Conservation (phyloP, 2,113 vertebrate species). For the Scolopax mira region DNA sequence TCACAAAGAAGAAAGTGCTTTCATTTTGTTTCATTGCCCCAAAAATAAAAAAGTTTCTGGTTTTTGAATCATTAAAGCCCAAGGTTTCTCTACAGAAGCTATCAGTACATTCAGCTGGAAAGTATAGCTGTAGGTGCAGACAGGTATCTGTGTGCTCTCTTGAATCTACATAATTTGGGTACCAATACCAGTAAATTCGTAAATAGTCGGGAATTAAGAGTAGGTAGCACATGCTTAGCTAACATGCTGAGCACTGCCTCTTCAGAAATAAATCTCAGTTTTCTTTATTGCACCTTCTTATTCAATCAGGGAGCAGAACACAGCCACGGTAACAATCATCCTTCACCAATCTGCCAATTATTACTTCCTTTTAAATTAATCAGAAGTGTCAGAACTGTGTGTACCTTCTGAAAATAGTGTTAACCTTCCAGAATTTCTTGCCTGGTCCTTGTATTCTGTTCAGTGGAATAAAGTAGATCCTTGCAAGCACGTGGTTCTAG, state of each 20-base stretch:
- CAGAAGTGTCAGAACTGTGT: background rate
- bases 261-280: background rate
- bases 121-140: background rate
- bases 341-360: background rate
- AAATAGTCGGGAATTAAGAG: background rate
- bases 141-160: background rate
- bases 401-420: background rate
- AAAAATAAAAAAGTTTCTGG: background rate
- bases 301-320: background rate
- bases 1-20: background rate
- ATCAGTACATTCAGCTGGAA: background rate
- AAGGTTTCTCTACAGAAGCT: background rate
- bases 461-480: background rate
- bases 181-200: background rate
- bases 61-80: background rate
- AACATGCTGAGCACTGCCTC: background rate
- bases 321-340: background rate
- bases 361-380: background rate
- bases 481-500: background rate
- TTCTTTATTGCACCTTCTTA: background rate
- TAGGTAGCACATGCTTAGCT: background rate
- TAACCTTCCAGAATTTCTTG: background rate
- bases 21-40: background rate
- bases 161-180: background rate
- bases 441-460: background rate